Conservation (phyloP, 2,888 invertebrate species). For the Campoplex nolae region DNA sequence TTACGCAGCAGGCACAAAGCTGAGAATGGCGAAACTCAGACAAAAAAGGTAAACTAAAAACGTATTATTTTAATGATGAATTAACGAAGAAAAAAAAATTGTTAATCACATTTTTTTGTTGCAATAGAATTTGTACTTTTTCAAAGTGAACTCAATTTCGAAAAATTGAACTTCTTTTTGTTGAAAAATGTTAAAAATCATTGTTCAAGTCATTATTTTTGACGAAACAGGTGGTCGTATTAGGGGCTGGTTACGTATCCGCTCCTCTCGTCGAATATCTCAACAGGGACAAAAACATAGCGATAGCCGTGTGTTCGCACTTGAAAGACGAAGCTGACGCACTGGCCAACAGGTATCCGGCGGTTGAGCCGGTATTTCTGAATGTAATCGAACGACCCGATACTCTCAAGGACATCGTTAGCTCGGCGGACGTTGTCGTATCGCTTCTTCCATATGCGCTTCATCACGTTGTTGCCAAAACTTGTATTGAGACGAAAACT, state of each 20-base stretch:
- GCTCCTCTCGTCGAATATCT: constrained; percentile 98
- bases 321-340: constrained; percentile 95
- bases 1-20: constrained; percentile 90
- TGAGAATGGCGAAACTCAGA: constrained; percentile 86
- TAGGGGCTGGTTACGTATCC: constrained; percentile 98
- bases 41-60: constrained; percentile 85
- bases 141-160: too few relatives aligned
- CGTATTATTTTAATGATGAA: neutral
- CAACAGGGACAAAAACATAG: constrained; percentile 91
- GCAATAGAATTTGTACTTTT: too few relatives aligned
- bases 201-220: neutral
- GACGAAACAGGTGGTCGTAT: constrained; percentile 90
- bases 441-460: constrained; percentile 96
- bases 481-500: constrained; percentile 93
- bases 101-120: too few relatives aligned
- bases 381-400: constrained; percentile 92
- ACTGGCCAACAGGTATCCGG: constrained; percentile 91
- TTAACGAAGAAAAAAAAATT: neutral
- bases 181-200: neutral
- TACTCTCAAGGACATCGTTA: constrained; percentile 89
- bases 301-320: constrained; percentile 94
- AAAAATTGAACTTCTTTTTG: too few relatives aligned
- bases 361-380: constrained; percentile 92
- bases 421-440: constrained; percentile 91
- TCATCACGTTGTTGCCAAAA: constrained; percentile 94